Evolutionary conservation across 2,888 invertebrate species (phyloP), one percentile per base, ranked within the genome.

Genomic region (Parnassius smintheus): DNA sequence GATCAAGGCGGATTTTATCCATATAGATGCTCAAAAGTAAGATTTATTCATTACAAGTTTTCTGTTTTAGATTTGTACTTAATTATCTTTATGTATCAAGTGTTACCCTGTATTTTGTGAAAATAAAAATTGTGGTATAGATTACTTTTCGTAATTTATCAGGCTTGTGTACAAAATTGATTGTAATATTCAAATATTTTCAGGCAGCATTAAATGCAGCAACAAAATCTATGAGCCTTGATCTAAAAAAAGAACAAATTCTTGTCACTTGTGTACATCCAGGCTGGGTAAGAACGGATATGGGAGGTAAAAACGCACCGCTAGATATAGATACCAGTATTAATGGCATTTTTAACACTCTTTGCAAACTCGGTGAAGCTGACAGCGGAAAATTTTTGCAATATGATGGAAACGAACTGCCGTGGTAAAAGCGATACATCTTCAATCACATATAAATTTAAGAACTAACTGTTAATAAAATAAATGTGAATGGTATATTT

Each of bases 221-320:
- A 1, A 97, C 97, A 0, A 96, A 95, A 79, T 96, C 96, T 1
- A 93, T 98, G 93, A 95, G 96, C 74, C 80, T 96, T 8, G 98
- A 98, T 82, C 89, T 98, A 67, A 94, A 94, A 77, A 92, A 93
- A 49, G 94, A 95, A 71, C 93, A 94, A 53, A 97, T 98, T 69
- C 76, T 97, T 18, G 96, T 95, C 1, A 92, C 95, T 0, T 93
- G 92, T 61, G 80, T 98, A 65, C 98, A 98, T 86, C 98, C 98
- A 0, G 98, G 98, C 2, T 98, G 98, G 98, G 97, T 98, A 9
- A 94, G 95, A 79, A 98, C 98, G 0, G 95, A 95, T 69, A 95
- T 98, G 96, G 98, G 98, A 4, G 98, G 98, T 4, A 84, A 92
- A 49, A 94, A 94, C 69, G 98, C 98, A 0, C 95, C 95, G 0